Base-by-base conservation (phyloP, 2,113 vertebrate genomes). In the Dicaeum eximium region DNA sequence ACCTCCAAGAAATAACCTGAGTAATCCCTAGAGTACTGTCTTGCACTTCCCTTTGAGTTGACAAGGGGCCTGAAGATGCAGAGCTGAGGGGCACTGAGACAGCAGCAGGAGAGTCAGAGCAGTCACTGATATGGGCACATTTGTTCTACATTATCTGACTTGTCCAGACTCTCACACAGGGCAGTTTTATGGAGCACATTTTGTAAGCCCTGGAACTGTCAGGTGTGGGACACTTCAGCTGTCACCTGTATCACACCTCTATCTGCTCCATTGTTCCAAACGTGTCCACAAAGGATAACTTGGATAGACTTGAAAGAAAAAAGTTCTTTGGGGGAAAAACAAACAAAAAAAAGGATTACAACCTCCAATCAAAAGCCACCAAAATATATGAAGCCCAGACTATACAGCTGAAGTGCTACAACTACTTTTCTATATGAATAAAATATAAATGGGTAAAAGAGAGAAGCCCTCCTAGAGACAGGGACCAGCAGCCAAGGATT, bases 21-120 rank as follows among this genome's bases (percentile, higher is more conserved):
- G 5, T 33, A 67, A 64, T n/a, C 15, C 53, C 37, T 1, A 0
- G 20, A 12, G 4, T 13, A 53, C 7, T 2, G 0, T 35, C 35
- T 47, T 40, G 30, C 38, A 11, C 15, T 42, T 66, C 47, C 33
- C 15, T 58, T 82, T 38, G n/a, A 31, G 15, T 3, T 5, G 1
- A 27, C 6, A 80, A 69, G 35, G 23, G 31, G 14, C 10, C 27
- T 20, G 51, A 58, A 69, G 58, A 45, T 9, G 30, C 44, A 53
- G 54, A 61, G 10, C 9, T 64, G 40, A 65, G 77, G 44, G 53
- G 27, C 47, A 64, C 48, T 9, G 51, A 71, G 37, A 33, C 13
- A 72, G 33, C 13, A 67, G 47, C 48, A 74, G 30, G 30, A 65
- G 15, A 5, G 11, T 37, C 4, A 6, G 45, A 89, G 37, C 10